Percentiles rank a stretch among this genome's conserved stretches.
phyloP scores from a whole-genome alignment of 1,140 invertebrate species.

The Danaus melanippus region DNA sequence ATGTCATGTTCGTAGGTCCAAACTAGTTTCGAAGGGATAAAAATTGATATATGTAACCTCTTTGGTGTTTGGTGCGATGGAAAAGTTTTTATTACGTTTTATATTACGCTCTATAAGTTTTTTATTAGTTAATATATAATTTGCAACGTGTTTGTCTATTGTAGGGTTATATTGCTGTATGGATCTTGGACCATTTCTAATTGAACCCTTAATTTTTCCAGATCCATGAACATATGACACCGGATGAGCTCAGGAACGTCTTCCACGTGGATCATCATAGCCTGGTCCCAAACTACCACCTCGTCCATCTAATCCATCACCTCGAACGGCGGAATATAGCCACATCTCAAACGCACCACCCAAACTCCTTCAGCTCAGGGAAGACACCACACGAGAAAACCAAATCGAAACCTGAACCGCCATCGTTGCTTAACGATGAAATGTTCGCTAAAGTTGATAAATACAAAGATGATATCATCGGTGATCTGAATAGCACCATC shows the following conservation, averaged over 20 bases:
- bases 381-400: conserved; percentile 65
- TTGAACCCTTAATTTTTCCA: conserved; percentile 43
- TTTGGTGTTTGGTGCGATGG: background rate
- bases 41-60: background rate
- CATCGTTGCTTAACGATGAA: conserved; percentile 54
- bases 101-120: background rate
- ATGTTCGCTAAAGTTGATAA: conserved; percentile 60
- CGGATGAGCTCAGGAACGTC: conserved; percentile 82
- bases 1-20: conserved; percentile 28
- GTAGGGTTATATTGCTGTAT: too few species aligned
- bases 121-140: conserved; percentile 1
- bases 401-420: conserved; percentile 40
- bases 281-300: conserved; percentile 75
- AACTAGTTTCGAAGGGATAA: conserved; percentile 16
- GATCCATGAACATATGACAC: conserved; percentile 89
- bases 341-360: conserved; percentile 29
- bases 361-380: conserved; percentile 30
- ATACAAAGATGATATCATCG: conserved; percentile 54
- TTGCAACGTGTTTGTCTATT: conserved; percentile 1
- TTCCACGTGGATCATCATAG: conserved; percentile 86
- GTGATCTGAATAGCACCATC: conserved; percentile 58
- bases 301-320: conserved; percentile 72
- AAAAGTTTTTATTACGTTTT: background rate
- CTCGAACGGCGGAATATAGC: conserved; percentile 60
- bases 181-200: background rate